A percentile compares a stretch with the other conserved stretches of the same genome.
These are phyloP conservation scores for Hypsibius dujardini DNA, from an alignment of 1,140 invertebrate species.

Conservation along the genomic window DNA sequence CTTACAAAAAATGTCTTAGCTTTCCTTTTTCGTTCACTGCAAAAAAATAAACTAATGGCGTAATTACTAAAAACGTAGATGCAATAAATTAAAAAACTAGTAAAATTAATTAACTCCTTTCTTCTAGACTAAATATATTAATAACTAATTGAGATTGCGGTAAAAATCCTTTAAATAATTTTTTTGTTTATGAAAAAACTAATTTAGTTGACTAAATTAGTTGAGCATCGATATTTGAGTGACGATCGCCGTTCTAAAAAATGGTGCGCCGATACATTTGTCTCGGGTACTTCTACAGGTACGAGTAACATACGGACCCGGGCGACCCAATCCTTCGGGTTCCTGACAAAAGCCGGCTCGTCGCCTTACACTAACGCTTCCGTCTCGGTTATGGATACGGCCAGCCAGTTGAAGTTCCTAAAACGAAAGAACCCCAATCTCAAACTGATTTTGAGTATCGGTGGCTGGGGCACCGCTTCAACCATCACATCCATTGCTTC, in stretches of 20 bases:
- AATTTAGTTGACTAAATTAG: not conserved
- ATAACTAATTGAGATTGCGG: too few species aligned
- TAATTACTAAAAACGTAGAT: too few species aligned
- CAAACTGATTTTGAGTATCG: constrained; percentile 73
- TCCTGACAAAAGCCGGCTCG: constrained; percentile 9
- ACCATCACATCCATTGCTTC: not conserved
- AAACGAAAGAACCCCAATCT: constrained; percentile 54
- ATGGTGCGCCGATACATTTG: not conserved
- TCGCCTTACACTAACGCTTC: constrained; percentile 3
- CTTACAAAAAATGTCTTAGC: not conserved
- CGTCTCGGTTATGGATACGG: not conserved
- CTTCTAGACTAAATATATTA: too few species aligned
- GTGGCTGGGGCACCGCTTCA: constrained; percentile 49
- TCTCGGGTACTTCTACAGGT: not conserved
- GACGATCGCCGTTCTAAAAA: not conserved
- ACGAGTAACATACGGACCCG: not conserved
- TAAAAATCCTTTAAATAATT: not conserved
- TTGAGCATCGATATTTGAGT: not conserved
- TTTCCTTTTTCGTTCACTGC: not conserved
- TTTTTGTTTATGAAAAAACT: not conserved
- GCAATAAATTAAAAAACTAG: too few species aligned
- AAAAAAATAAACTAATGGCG: too few species aligned
- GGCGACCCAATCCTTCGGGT: not conserved
- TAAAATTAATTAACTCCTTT: too few species aligned
- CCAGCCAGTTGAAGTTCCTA: not conserved